A percentile compares a stretch with the other conserved stretches of the same genome.
These are phyloP conservation scores for Etheostoma spectabile DNA, from an alignment of 2,113 vertebrate species.

Conservation along the genomic window DNA sequence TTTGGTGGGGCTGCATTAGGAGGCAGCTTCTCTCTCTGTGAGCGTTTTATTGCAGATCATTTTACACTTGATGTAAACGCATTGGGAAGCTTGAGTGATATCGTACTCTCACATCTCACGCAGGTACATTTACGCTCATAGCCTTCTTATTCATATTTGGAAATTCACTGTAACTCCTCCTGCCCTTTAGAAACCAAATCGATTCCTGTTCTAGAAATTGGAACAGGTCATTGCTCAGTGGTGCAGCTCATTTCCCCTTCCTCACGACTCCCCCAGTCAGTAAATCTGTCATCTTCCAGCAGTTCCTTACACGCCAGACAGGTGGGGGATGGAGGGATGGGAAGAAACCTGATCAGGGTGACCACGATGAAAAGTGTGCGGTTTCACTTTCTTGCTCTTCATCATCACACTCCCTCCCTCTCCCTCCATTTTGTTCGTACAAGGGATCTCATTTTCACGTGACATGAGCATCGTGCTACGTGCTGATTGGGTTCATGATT, in stretches of 20 bases:
- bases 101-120: background rate
- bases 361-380: conserved; percentile 36
- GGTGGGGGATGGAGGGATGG: background rate
- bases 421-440: conserved; percentile 32
- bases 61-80: conserved; percentile 51
- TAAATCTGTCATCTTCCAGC: conserved; percentile 66
- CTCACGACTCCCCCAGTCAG: conserved; percentile 27
- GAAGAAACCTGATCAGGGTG: conserved; percentile 30
- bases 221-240: conserved; percentile 8
- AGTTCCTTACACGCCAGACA: conserved; percentile 23
- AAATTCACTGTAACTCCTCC: conserved; percentile 32
- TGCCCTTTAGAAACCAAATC: conserved; percentile 23
- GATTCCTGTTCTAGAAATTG: conserved; percentile 23
- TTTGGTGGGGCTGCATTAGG: conserved; percentile 54
- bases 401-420: conserved; percentile 11
- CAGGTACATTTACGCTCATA: background rate
- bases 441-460: conserved; percentile 23
- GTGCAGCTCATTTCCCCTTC: conserved; percentile 24
- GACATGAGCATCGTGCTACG: background rate
- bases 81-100: conserved; percentile 3
- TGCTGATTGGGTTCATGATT: background rate
- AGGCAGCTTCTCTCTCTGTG: conserved; percentile 52
- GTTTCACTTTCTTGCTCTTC: conserved; percentile 35
- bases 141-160: conserved; percentile 17
- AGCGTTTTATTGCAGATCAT: conserved; percentile 59